Conservation (phyloP, 1,140 invertebrate species). For the Papilio polyxenes region DNA sequence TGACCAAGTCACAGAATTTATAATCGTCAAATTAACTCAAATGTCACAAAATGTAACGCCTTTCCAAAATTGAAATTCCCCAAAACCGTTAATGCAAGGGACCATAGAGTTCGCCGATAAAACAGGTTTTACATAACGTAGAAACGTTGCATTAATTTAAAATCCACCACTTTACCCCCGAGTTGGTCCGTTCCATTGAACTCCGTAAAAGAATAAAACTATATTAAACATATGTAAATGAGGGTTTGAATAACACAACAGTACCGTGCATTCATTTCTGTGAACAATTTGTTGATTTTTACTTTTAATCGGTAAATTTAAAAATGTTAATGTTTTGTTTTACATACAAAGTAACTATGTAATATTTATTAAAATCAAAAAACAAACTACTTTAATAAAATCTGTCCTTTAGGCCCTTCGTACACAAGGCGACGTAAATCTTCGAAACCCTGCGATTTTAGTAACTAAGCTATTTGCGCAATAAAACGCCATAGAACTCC, state of each 20-base stretch:
- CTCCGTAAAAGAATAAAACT: constrained; percentile 29
- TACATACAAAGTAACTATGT: not conserved
- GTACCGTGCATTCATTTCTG: not conserved
- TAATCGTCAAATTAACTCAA: not conserved
- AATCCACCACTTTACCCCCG: constrained; percentile 28
- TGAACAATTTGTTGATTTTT: not conserved
- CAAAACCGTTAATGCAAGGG: constrained; percentile 3
- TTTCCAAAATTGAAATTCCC: constrained; percentile 18
- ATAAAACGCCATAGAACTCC: no score
- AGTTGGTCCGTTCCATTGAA: constrained; percentile 18
- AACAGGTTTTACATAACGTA: constrained; percentile 36
- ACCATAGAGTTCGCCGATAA: constrained; percentile 18
- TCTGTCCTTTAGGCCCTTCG: not conserved
- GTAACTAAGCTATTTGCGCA: no score
- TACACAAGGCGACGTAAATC: no score
- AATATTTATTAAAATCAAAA: not conserved
- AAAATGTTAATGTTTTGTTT: not conserved
- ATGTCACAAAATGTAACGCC: not conserved
- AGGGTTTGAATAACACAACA: constrained; percentile 13
- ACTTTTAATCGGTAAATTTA: not conserved
- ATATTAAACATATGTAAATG: constrained; percentile 35
- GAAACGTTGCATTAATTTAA: constrained; percentile 33
- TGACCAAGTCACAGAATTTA: not conserved
- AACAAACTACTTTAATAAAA: not conserved
- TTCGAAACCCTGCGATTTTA: no score